These are phyloP conservation scores for Palythoa grandis DNA, from an alignment of 92 coral and sea anemone species.

Conservation along the genomic window DNA sequence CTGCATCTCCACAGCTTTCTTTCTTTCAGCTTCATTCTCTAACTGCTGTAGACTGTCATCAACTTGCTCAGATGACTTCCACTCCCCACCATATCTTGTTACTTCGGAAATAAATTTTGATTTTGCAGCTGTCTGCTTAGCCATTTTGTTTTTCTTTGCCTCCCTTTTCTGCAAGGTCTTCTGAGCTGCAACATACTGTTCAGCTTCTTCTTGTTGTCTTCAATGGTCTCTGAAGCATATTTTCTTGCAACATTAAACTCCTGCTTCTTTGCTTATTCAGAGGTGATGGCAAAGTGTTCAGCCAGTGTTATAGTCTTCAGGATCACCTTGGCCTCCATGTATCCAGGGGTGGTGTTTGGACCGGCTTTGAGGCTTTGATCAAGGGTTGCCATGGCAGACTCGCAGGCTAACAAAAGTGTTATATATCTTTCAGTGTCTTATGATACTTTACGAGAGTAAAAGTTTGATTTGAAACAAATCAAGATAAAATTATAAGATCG, in stretches of 20 bases:
- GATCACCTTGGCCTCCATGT: slow-evolving; percentile 18
- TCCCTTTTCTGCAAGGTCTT: slow-evolving; percentile 13
- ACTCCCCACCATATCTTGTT: slow-evolving; percentile 16
- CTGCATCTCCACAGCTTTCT: slow-evolving; percentile 12
- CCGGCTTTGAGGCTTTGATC: slow-evolving; percentile 10
- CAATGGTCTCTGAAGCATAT: slow-evolving; percentile 2
- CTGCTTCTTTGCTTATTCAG: slow-evolving; percentile 4
- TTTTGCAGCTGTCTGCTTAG: slow-evolving; percentile 20
- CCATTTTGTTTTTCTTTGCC: slow-evolving; percentile 1
- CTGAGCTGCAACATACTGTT: slow-evolving; percentile 9
- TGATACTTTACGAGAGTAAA: not conserved
- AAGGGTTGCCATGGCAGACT: slow-evolving; percentile 6
- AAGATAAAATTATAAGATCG: not conserved
- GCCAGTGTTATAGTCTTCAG: slow-evolving; percentile 2
- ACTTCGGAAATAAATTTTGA: not conserved
- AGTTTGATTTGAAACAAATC: not conserved
- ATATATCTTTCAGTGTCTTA: not conserved
- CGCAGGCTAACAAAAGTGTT: slow-evolving; percentile 8
- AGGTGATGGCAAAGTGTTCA: slow-evolving; percentile 8
- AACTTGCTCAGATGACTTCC: slow-evolving; percentile 2
- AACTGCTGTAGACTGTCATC: slow-evolving; percentile 10
- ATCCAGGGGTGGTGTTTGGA: slow-evolving; percentile 15
- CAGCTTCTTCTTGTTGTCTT: not conserved
- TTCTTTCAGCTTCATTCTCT: slow-evolving; percentile 8
- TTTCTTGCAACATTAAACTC: not conserved